Conservation (phyloP, 92 coral and sea anemone genomes). For the Pocillopora meandrina region DNA sequence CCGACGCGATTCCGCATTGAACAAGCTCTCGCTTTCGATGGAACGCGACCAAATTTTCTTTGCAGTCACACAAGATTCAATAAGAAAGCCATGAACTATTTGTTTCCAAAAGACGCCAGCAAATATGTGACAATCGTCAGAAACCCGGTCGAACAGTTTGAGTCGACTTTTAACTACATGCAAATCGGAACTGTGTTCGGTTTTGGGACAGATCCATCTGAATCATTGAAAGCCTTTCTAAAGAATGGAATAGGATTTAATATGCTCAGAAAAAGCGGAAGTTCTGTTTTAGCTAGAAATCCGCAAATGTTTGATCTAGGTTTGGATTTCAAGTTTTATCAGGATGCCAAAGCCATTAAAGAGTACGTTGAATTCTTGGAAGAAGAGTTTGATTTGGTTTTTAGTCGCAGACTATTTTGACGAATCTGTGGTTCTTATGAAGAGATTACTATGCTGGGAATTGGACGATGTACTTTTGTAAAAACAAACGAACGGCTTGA, state of each 20-base stretch:
- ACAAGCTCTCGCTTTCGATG: slow-evolving; percentile 39
- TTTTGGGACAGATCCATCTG: slow-evolving; percentile 4
- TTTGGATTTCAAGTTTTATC: background rate
- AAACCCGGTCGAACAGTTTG: slow-evolving; percentile 80
- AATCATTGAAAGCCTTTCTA: background rate
- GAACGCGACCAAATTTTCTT: slow-evolving; percentile 62
- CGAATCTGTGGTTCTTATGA: too few species aligned
- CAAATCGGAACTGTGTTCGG: slow-evolving; percentile 65
- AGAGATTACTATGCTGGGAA: too few species aligned
- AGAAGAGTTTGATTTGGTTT: too few species aligned
- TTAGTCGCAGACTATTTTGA: too few species aligned
- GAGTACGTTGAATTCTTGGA: too few species aligned
- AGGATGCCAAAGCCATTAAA: too few species aligned
- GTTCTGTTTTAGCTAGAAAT: too few species aligned
- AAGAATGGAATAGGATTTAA: too few species aligned
- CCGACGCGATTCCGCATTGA: slow-evolving; percentile 63
- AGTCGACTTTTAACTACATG: slow-evolving; percentile 73
- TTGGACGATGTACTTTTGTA: too few species aligned
- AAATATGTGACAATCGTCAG: slow-evolving; percentile 78
- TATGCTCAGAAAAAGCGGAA: too few species aligned
- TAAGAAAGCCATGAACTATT: slow-evolving; percentile 40
- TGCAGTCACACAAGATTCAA: slow-evolving; percentile 76
- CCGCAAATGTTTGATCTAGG: too few species aligned
- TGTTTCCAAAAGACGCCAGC: slow-evolving; percentile 75
- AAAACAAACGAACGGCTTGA: too few species aligned